These are phyloP conservation scores for Phortica variegata DNA, from an alignment of 1,140 invertebrate genomes.

Conservation along the genomic window DNA sequence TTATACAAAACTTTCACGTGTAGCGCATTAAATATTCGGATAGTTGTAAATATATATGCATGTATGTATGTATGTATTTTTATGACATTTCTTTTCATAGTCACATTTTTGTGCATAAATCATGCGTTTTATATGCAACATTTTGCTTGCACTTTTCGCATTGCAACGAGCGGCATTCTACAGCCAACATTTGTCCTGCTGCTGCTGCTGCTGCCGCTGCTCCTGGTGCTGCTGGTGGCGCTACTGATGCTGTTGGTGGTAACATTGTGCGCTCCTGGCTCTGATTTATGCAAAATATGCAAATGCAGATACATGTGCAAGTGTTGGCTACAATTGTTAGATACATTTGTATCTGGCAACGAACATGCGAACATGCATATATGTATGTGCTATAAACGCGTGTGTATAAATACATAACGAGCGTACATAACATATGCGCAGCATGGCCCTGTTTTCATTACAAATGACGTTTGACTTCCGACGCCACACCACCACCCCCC, in stretches of 20 bases:
- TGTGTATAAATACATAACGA: neutral
- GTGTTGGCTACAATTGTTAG: slow-evolving; percentile 28
- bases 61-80: slow-evolving; percentile 4
- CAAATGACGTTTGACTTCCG: slow-evolving; percentile 54
- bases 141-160: slow-evolving; percentile 47
- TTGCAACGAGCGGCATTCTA: slow-evolving; percentile 38
- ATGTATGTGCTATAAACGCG: slow-evolving; percentile 1
- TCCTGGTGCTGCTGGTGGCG: slow-evolving; percentile 20
- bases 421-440: slow-evolving; percentile 38
- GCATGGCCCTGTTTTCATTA: slow-evolving; percentile 53
- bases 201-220: slow-evolving; percentile 12
- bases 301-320: slow-evolving; percentile 53
- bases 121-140: slow-evolving; percentile 36
- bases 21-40: too few species aligned
- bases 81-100: neutral
- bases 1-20: too few species aligned
- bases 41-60: slow-evolving; percentile 5
- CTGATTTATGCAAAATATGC: slow-evolving; percentile 54
- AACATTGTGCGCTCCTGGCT: slow-evolving; percentile 27
- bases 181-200: slow-evolving; percentile 9
- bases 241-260: slow-evolving; percentile 12
- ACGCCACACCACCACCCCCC: slow-evolving; percentile 31
- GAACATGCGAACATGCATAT: slow-evolving; percentile 5
- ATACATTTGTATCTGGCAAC: too few species aligned
- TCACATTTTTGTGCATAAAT: too few species aligned